Evolutionary conservation across 2,888 invertebrate species (phyloP).

Genomic region (Mythimna impura): DNA sequence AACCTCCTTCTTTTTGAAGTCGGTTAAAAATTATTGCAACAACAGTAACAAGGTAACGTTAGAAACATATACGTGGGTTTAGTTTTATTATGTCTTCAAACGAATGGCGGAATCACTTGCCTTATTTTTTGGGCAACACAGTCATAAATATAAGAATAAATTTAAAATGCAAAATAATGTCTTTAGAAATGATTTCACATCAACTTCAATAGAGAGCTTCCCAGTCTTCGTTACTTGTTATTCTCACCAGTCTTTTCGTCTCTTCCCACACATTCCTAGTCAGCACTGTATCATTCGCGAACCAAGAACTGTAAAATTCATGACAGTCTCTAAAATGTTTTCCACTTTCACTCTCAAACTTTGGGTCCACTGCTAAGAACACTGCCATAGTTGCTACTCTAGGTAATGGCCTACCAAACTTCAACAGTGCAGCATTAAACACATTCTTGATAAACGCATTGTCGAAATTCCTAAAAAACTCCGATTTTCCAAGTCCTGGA

Average conservation of each 20-base stretch:
- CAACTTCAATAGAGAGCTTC: slow-evolving; percentile 57
- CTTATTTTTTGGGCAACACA: not conserved
- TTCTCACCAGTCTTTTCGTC: slow-evolving; percentile 74
- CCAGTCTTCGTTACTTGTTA: slow-evolving; percentile 79
- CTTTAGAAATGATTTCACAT: not conserved
- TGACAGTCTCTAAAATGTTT: slow-evolving; percentile 81
- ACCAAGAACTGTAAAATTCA: slow-evolving; percentile 83
- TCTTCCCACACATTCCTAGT: slow-evolving; percentile 75
- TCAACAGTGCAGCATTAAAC: slow-evolving; percentile 69
- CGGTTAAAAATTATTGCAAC: not conserved
- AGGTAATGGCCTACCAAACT: slow-evolving; percentile 72
- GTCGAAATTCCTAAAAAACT: slow-evolving; percentile 92
- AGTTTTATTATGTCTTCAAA: not conserved
- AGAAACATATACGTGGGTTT: not conserved
- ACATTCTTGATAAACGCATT: slow-evolving; percentile 64
- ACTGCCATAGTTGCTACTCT: slow-evolving; percentile 78
- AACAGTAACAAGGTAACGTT: not conserved
- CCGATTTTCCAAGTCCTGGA: slow-evolving; percentile 95
- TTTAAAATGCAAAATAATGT: not conserved
- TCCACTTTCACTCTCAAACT: slow-evolving; percentile 74
- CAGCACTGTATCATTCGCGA: slow-evolving; percentile 75
- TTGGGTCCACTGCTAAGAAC: slow-evolving; percentile 77
- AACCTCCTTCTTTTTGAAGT: no score
- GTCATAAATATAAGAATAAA: not conserved
- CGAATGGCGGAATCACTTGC: not conserved